Percentiles rank a stretch among this genome's conserved stretches.
Conservation (phyloP, 2,888 invertebrate genomes). For the Apomyelois bistriatella region DNA sequence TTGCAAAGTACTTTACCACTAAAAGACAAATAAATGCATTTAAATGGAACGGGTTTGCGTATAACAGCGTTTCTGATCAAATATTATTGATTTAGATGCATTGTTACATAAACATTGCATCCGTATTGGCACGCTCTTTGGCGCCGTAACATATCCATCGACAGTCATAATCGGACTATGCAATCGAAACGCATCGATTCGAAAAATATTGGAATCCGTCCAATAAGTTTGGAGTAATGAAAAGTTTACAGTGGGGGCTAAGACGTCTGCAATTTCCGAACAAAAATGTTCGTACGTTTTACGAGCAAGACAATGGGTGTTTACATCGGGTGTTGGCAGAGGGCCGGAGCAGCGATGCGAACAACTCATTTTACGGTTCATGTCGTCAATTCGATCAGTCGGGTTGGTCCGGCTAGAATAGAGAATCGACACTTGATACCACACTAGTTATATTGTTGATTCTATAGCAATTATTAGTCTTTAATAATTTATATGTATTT, state of each 20-base stretch:
- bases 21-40: too few species aligned
- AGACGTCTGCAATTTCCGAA: constrained; percentile 70
- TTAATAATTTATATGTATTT: too few species aligned
- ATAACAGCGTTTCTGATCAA: not conserved
- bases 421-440: constrained; percentile 10
- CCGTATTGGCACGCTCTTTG: constrained; percentile 6
- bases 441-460: not conserved
- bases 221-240: constrained; percentile 73
- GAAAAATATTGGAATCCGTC: constrained; percentile 73
- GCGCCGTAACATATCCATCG: constrained; percentile 40
- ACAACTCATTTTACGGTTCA: constrained; percentile 73
- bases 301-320: constrained; percentile 67
- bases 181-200: constrained; percentile 62
- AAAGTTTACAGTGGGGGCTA: constrained; percentile 53
- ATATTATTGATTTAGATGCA: too few species aligned
- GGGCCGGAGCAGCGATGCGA: constrained; percentile 63
- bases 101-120: not conserved
- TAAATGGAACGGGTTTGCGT: too few species aligned
- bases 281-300: constrained; percentile 63
- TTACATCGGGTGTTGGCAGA: constrained; percentile 60
- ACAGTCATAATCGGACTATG: constrained; percentile 54
- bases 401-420: constrained; percentile 14
- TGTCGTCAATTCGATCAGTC: constrained; percentile 53
- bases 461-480: not conserved
- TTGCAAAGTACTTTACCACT: too few species aligned